Percentiles rank a stretch among this genome's conserved stretches.
These are phyloP conservation scores for Caenorhabditis sulstoni DNA, from an alignment of 2,888 invertebrate genomes.

Conservation along the genomic window DNA sequence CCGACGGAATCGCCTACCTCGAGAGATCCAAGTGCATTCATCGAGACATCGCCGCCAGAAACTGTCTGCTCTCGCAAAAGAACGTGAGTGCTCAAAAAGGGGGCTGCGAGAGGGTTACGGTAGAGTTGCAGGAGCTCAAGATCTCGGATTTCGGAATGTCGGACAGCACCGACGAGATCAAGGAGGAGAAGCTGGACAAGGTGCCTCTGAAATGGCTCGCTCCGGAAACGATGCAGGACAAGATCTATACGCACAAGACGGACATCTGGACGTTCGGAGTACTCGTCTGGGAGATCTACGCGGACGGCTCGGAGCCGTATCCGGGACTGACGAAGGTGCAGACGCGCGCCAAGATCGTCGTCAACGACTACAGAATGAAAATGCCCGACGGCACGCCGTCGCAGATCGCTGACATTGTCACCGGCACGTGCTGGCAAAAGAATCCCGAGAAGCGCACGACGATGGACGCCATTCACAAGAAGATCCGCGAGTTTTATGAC, in stretches of 20 bases:
- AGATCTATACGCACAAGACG: slow-evolving; percentile 72
- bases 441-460: slow-evolving; percentile 72
- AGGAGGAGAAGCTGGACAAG: slow-evolving; percentile 70
- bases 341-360: slow-evolving; percentile 74
- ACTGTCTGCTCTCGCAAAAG: slow-evolving; percentile 84
- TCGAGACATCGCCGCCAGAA: slow-evolving; percentile 89
- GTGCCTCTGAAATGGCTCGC: slow-evolving; percentile 78
- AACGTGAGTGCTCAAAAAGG: slow-evolving; percentile 27
- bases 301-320: slow-evolving; percentile 75
- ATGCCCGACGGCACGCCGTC: slow-evolving; percentile 70
- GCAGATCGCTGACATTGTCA: slow-evolving; percentile 49
- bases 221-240: slow-evolving; percentile 75
- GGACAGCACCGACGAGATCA: slow-evolving; percentile 70
- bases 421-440: slow-evolving; percentile 72
- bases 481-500: slow-evolving; percentile 53
- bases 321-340: slow-evolving; percentile 73
- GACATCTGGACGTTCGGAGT: slow-evolving; percentile 72
- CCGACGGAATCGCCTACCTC: slow-evolving; percentile 89
- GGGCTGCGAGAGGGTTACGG: neutral
- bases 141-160: slow-evolving; percentile 81
- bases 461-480: slow-evolving; percentile 65
- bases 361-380: slow-evolving; percentile 75
- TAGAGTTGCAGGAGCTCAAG: slow-evolving; percentile 74
- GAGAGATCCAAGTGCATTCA: slow-evolving; percentile 90
- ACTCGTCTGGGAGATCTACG: slow-evolving; percentile 75